These are phyloP conservation scores for Lasioglossum calceatum DNA, from an alignment of 2,888 invertebrate genomes.

Conservation along the genomic window DNA sequence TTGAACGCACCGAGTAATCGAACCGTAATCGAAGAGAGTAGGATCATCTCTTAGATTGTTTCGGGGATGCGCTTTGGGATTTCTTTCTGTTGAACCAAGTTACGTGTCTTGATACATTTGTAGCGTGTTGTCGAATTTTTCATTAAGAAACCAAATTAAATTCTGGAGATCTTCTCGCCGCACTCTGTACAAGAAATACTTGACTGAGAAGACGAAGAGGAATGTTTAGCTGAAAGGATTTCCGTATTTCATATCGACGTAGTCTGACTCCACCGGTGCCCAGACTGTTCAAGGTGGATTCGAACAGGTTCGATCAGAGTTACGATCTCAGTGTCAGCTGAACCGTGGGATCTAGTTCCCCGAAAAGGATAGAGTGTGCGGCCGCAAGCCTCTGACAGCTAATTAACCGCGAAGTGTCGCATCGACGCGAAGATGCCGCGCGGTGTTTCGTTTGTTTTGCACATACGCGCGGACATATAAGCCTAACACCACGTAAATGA, in stretches of 20 bases:
- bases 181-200: too few relatives aligned
- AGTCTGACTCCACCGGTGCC: too few relatives aligned
- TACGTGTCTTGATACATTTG: background rate
- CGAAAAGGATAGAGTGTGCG: conserved; percentile 4
- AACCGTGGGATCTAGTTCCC: background rate
- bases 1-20: background rate
- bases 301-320: background rate
- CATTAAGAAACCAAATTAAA: too few relatives aligned
- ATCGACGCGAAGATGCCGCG: conserved; percentile 1
- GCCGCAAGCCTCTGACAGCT: conserved; percentile 11
- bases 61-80: background rate
- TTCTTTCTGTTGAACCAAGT: background rate
- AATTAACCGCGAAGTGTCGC: conserved; percentile 33
- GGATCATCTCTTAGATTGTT: background rate
- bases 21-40: background rate
- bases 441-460: conserved; percentile 20
- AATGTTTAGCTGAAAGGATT: too few relatives aligned
- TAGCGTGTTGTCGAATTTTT: background rate
- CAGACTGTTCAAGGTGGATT: background rate
- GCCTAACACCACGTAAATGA: conserved; percentile 59
- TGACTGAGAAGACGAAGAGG: too few relatives aligned
- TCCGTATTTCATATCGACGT: background rate
- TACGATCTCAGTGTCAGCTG: background rate
- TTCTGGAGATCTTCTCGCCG: too few relatives aligned
- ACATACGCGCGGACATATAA: conserved; percentile 42